Base-by-base conservation (phyloP, 2,113 vertebrate species). In the Periophthalmodon schlosseri region DNA sequence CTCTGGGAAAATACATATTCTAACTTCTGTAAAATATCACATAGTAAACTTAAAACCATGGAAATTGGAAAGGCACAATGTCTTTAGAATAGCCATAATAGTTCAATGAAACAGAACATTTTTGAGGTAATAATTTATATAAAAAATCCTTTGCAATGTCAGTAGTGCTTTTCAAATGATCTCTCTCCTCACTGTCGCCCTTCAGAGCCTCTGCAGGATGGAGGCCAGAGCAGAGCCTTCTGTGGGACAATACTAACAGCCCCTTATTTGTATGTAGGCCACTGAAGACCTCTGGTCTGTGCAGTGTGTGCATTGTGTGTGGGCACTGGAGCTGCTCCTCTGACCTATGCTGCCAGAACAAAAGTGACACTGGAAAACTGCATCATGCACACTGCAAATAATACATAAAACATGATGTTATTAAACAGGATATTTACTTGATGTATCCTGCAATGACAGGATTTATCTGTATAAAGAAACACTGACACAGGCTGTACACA, bases 151-250 rank as follows among this genome's bases (percentile, higher is more conserved):
- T 44, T 44, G 39, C 10, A 10, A 44, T 44, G 39, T 44, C 39
- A 44, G 9, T 44, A 44, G 9, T 21, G 9, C 1, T 20, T 56
- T 21, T 56, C 20, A 56, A 7, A n/a, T 82, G 86, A 85, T 82
- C 82, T 87, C 75, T 60, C 1, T n/a, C 52, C 20, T 56, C 57
- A 60, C 57, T 50, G 33, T 69, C 36, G 57, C 70, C 24, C 54
- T 69, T 65, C 73, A 69, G 74, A 79, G 69, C 77, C 70, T 79
- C 77, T 72, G 64, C 76, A 46, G 79, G 72, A 77, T 75, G 73
- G 77, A 77, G 80, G 81, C 81, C 77, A n/a, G 7, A 74, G 89
- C 88, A 89, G 88, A 86, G 70, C 85, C 70, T 75, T 89, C 89
- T 92, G 84, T 91, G 76, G 75, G 79, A 68, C 54, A 74, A 49